Conservation (phyloP, 1,140 invertebrate genomes). For the Sminthurinus signatus region DNA sequence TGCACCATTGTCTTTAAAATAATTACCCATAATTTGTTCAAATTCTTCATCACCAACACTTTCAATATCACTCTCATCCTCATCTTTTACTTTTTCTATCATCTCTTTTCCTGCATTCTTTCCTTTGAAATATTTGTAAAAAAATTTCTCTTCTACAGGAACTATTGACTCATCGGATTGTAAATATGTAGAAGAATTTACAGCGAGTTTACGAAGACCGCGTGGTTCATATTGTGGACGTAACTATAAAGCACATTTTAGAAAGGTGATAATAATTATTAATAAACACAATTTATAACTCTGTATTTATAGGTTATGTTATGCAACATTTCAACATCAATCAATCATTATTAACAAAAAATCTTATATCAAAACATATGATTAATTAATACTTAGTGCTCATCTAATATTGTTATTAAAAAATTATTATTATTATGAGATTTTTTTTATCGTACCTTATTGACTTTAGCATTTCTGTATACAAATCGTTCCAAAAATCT, state of each 20-base stretch:
- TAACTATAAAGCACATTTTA: constrained; percentile 35
- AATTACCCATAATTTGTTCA: constrained; percentile 59
- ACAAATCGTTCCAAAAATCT: constrained; percentile 90
- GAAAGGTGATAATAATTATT: no score
- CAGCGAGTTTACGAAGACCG: constrained; percentile 56
- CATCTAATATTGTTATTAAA: no score
- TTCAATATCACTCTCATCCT: constrained; percentile 60
- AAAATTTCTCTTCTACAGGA: constrained; percentile 73
- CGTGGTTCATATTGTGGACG: constrained; percentile 47
- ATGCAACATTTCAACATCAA: no score
- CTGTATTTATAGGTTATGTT: no score
- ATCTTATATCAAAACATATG: no score
- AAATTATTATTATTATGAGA: no score
- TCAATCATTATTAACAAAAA: no score
- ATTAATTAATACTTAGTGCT: no score
- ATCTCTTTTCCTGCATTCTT: constrained; percentile 46
- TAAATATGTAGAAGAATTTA: constrained; percentile 63
- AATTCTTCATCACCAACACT: constrained; percentile 87
- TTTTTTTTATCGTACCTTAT: constrained; percentile 30
- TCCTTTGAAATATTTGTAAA: constrained; percentile 55
- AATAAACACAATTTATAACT: no score
- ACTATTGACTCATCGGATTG: constrained; percentile 60
- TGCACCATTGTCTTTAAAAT: constrained; percentile 27
- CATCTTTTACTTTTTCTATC: constrained; percentile 45
- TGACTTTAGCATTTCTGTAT: constrained; percentile 88